These are phyloP conservation scores for Scaptomyza polygonia DNA, from an alignment of 2,888 invertebrate genomes.

Conservation along the genomic window DNA sequence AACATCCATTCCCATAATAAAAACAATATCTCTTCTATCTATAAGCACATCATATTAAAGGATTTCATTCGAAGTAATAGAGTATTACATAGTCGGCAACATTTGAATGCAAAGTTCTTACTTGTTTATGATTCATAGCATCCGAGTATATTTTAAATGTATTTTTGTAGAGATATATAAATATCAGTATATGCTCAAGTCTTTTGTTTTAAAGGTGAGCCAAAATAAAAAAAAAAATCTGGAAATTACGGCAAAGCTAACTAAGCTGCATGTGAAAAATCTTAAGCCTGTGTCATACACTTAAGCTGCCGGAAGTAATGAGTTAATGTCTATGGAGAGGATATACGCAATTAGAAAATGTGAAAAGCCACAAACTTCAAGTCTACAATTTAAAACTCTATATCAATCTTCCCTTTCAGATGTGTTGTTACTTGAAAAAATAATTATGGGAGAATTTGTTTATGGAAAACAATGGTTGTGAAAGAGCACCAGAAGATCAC, in stretches of 20 bases:
- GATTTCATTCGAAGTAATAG: not conserved
- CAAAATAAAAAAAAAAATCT: slow-evolving; percentile 19
- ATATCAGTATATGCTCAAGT: slow-evolving; percentile 25
- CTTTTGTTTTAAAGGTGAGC: slow-evolving; percentile 51
- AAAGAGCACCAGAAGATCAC: too few species aligned
- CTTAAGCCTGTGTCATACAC: slow-evolving; percentile 35
- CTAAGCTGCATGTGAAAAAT: slow-evolving; percentile 42
- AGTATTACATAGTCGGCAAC: not conserved
- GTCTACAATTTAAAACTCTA: not conserved
- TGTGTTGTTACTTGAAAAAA: not conserved
- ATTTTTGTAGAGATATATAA: slow-evolving; percentile 3
- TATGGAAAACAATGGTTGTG: slow-evolving; percentile 13
- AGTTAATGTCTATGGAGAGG: slow-evolving; percentile 21
- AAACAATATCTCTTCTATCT: not conserved
- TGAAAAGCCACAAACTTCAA: not conserved
- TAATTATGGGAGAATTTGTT: slow-evolving; percentile 24
- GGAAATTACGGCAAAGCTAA: slow-evolving; percentile 14
- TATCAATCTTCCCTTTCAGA: too few species aligned
- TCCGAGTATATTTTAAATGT: slow-evolving; percentile 16
- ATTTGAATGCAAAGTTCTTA: not conserved
- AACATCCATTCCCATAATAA: too few species aligned
- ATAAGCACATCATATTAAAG: not conserved
- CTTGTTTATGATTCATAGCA: slow-evolving; percentile 37
- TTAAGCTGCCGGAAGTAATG: slow-evolving; percentile 48
- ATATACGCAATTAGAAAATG: slow-evolving; percentile 17